Base-by-base conservation (phyloP, 2,888 invertebrate genomes). In the Tinea semifulvella region DNA sequence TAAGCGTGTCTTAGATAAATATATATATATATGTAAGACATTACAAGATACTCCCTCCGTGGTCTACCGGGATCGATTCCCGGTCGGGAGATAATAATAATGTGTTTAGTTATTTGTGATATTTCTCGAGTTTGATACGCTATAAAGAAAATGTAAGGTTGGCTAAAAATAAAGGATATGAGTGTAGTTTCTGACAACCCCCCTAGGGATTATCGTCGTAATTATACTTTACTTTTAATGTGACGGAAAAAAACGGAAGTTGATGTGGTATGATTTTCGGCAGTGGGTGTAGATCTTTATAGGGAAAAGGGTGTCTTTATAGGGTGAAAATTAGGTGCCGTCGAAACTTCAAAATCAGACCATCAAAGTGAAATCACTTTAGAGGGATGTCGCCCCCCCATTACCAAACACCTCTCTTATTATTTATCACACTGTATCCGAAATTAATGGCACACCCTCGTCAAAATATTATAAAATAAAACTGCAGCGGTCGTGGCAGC, bases 401-500 rank as follows among this genome's bases (percentile, higher is more conserved):
- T 72, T 69, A 72, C 22, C n/a, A 14, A n/a, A 20, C 79, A 77
- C 75, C 72, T 75, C 73, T 60, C 76, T 79, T 67, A 80, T 79
- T 80, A 80, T 75, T 79, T 79, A 79, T 79, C 79, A 80, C 76
- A 79, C 77, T 80, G 79, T 79, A 65, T 68, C 63, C 63, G 54
- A 77, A 79, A 79, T 80, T 80, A 79, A 80, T 74, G 76, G 75
- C 55, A 56, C 57, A 80, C 80, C 80, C 79, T 79, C 74, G 79
- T 80, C 79, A 79, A 76, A 69, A 73, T 77, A 77, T 79, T 68
- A 73, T 68, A 74, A 61, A 73, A 70, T 73, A 70, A 72, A 68
- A 61, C 39, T 19, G 39, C 31, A 13, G 38, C 54, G 65, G 71
- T 58, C 56, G 61, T 76, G 79, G 74, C 79, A 79, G 77, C 63